These are phyloP conservation scores for Brachyrhaphis roseni DNA, from an alignment of 2,797 vertebrate genomes.

Conservation along the genomic window DNA sequence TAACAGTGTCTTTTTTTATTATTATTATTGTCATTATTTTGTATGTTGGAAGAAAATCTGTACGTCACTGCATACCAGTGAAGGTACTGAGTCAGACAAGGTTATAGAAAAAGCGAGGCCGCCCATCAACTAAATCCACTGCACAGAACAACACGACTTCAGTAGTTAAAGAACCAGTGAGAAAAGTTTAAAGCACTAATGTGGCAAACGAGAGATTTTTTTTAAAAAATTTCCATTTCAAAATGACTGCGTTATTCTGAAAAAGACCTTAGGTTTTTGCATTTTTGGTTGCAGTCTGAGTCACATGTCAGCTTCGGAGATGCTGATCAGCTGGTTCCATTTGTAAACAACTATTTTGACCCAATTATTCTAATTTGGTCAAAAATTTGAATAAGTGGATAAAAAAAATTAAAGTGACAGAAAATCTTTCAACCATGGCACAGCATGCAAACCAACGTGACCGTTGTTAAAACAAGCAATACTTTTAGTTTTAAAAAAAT, in stretches of 20 bases:
- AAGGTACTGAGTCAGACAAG: slow-evolving; percentile 33
- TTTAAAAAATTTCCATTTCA: not conserved
- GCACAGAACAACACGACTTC: slow-evolving; percentile 49
- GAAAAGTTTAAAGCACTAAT: slow-evolving; percentile 27
- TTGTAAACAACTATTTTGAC: not conserved
- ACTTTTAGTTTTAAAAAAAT: not conserved
- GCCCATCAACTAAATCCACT: slow-evolving; percentile 26
- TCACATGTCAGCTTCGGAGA: not conserved
- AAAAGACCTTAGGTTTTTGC: too few species aligned
- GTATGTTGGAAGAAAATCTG: slow-evolving; percentile 49
- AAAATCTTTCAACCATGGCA: not conserved
- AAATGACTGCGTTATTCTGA: not conserved
- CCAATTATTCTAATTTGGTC: too few species aligned
- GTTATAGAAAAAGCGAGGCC: slow-evolving; percentile 29
- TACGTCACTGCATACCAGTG: slow-evolving; percentile 3
- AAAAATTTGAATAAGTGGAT: not conserved
- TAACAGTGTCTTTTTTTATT: slow-evolving; percentile 1
- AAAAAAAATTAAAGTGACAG: not conserved
- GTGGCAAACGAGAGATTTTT: not conserved
- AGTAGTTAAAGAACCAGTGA: slow-evolving; percentile 65
- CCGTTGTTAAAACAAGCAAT: not conserved
- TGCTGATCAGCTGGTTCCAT: not conserved
- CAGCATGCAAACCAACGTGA: not conserved
- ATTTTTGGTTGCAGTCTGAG: not conserved
- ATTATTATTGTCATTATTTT: not conserved